These are phyloP conservation scores for Sebastolobus altivelis DNA, from an alignment of 2,797 vertebrate genomes.

Conservation along the genomic window DNA sequence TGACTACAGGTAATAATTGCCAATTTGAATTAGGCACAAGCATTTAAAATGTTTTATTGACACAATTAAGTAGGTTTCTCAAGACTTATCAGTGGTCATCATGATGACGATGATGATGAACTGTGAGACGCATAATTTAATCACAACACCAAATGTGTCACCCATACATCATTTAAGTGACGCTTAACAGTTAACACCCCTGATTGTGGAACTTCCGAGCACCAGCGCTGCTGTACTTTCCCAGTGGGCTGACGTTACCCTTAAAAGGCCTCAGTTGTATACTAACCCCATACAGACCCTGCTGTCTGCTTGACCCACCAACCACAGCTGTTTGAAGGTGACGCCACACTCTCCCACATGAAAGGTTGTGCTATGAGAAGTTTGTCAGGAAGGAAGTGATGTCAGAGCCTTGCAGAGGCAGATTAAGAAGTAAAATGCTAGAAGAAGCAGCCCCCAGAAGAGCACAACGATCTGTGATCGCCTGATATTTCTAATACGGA, in stretches of 20 bases:
- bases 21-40: neutral
- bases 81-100: neutral
- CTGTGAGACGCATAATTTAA: neutral
- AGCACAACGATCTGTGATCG: neutral
- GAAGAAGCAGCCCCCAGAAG: neutral
- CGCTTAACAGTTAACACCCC: conserved; percentile 14
- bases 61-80: neutral
- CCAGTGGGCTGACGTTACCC: conserved; percentile 63
- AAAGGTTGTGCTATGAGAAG: neutral
- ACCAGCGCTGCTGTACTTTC: conserved; percentile 70
- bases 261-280: neutral
- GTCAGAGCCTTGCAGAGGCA: conserved; percentile 16
- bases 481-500: neutral
- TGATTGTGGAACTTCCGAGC: conserved; percentile 72
- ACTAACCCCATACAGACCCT: conserved; percentile 24
- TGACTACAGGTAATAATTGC: neutral
- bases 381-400: conserved; percentile 73
- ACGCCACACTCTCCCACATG: conserved; percentile 11
- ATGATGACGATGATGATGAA: neutral
- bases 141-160: neutral
- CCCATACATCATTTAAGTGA: neutral
- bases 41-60: neutral
- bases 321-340: conserved; percentile 9
- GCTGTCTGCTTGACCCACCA: conserved; percentile 13
- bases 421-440: neutral